Conservation (phyloP, 2,888 invertebrate genomes). For the Andrena marginata region DNA sequence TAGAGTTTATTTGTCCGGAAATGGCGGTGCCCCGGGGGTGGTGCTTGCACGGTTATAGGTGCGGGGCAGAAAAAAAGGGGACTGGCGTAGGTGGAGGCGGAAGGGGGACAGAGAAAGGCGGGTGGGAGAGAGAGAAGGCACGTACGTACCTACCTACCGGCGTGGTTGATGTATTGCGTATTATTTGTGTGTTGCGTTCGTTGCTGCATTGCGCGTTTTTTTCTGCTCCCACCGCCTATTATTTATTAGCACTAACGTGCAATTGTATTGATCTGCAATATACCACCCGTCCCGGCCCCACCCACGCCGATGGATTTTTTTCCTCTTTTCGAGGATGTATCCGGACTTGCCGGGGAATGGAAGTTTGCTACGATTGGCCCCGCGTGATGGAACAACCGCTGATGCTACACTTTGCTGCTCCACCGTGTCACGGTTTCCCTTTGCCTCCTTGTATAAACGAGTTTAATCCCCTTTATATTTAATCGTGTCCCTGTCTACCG, state of each 20-base stretch:
- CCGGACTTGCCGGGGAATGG: slow-evolving; percentile 84
- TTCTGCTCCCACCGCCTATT: slow-evolving; percentile 85
- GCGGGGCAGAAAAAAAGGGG: slow-evolving; percentile 82
- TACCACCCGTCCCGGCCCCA: slow-evolving; percentile 82
- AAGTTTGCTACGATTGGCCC: slow-evolving; percentile 83
- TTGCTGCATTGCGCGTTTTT: slow-evolving; percentile 85
- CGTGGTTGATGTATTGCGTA: slow-evolving; percentile 85
- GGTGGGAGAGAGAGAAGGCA: slow-evolving; percentile 72
- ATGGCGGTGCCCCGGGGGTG: slow-evolving; percentile 84
- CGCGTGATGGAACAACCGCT: slow-evolving; percentile 79
- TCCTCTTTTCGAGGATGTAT: slow-evolving; percentile 84
- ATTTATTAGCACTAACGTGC: slow-evolving; percentile 86
- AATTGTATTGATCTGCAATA: slow-evolving; percentile 85
- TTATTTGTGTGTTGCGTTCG: slow-evolving; percentile 85
- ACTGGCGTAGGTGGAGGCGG: slow-evolving; percentile 78
- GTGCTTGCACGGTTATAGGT: slow-evolving; percentile 83
- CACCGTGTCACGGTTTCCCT: slow-evolving; percentile 71
- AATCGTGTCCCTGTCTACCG: slow-evolving; percentile 10
- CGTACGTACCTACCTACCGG: slow-evolving; percentile 79
- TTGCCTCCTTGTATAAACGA: slow-evolving; percentile 53
- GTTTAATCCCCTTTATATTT: slow-evolving; percentile 49
- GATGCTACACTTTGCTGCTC: slow-evolving; percentile 79
- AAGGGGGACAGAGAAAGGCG: slow-evolving; percentile 66
- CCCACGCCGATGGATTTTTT: slow-evolving; percentile 83
- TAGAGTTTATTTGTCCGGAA: slow-evolving; percentile 86